phyloP scores from a whole-genome alignment of 2,797 vertebrate species.

The Poecilia picta region DNA sequence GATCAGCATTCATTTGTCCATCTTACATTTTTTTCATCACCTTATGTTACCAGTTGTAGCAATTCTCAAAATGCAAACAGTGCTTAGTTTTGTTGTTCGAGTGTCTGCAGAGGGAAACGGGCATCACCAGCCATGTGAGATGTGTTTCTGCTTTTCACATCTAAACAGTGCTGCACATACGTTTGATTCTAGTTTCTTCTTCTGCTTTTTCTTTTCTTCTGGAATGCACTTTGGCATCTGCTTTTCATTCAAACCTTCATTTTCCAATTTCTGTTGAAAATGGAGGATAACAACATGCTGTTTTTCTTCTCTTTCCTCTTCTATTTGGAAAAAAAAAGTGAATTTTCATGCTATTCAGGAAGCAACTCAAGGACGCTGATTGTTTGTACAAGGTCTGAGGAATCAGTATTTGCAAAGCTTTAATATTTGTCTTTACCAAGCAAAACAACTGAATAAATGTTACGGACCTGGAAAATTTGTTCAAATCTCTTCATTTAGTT shows the following conservation, averaged over 20 bases:
- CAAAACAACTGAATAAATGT: neutral
- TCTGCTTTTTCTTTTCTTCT: neutral
- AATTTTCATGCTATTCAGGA: neutral
- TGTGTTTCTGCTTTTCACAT: neutral
- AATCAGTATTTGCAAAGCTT: neutral
- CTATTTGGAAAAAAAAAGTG: neutral
- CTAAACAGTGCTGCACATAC: neutral
- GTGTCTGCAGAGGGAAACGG: neutral
- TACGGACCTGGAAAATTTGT: neutral
- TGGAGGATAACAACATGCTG: neutral
- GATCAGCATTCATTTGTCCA: neutral
- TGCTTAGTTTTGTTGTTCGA: neutral
- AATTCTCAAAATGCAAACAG: neutral
- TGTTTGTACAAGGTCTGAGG: neutral
- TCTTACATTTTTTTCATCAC: neutral
- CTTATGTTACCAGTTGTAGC: neutral
- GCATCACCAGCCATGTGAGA: neutral
- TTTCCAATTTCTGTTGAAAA: conserved; percentile 1
- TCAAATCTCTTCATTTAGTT: neutral
- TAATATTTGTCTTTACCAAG: neutral
- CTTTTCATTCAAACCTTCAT: neutral
- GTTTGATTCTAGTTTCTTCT: neutral
- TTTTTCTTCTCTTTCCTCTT: neutral
- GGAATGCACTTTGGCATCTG: neutral
- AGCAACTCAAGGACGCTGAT: neutral